Evolutionary conservation across 2,113 vertebrate genomes (phyloP), one percentile per base, ranked within the genome.

Genomic region (Serinus canaria): DNA sequence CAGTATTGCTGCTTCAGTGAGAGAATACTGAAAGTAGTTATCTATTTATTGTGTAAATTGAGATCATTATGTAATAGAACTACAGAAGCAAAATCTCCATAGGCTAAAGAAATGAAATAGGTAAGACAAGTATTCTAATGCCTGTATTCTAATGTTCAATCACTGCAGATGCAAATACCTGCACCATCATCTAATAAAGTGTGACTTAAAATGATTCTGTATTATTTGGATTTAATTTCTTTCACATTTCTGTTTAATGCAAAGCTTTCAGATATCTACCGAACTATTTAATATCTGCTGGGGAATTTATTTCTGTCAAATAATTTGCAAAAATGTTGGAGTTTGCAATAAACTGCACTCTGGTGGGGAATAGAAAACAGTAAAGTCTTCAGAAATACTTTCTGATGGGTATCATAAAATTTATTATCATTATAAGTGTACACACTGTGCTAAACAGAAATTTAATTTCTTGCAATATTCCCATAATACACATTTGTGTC

Each of bases 261-360:
- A 74, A 74, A 83, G 80, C 11, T 83, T 80, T 67, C 7, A 67
- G 4, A 39, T 75, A 77, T 69, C 47, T 35, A 53, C 37, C 27
- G 67, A 90, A 79, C 17, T 60, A 55, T 80, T 82, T 43, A 83
- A 22, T 66, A 39, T 63, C 24, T 83, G 3, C 30, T 43, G 21
- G 58, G 67, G 56, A 82, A 90, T 90, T 67, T 80, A 70, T 63
- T 92, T 95, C 59, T 85, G 31, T 83, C 55, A 85, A 85, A 92
- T 66, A 92, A 85, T 90, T 86, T 80, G 55, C 35, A 80, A 80
- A 94, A 90, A n/a, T 37, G 2, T 62, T 70, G 27, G 21, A 6
- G 2, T 66, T 88, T 1, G 4, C 27, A 84, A 91, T 9, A 88
- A 85, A 86, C n/a, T 80, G 15, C 12, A 55, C 82, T 59, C 68